Conservation (phyloP, 2,888 invertebrate genomes). For the Lepidonotus clava region DNA sequence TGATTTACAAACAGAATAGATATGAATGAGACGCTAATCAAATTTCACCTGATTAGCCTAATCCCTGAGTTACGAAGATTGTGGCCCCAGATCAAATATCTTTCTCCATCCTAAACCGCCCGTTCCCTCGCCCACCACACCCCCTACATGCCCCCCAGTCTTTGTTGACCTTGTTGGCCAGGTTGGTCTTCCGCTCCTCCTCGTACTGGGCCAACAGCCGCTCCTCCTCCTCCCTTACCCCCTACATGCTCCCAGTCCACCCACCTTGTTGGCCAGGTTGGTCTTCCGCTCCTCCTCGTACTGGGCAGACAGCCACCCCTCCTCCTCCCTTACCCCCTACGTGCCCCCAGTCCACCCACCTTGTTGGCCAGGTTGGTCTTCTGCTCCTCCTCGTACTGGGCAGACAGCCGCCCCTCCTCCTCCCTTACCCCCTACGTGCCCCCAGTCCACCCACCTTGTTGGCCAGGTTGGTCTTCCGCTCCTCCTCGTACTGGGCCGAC, state of each 20-base stretch:
- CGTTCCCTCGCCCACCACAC: not conserved
- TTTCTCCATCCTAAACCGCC: conserved; percentile 69
- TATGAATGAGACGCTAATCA: too few relatives aligned
- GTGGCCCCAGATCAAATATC: too few relatives aligned
- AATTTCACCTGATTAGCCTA: too few relatives aligned
- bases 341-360: conserved; percentile 63
- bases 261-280: conserved; percentile 33
- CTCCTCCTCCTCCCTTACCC: conserved; percentile 71
- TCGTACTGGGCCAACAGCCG: conserved; percentile 70
- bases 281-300: conserved; percentile 33
- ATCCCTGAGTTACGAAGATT: too few relatives aligned
- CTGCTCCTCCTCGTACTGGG: conserved; percentile 73
- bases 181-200: conserved; percentile 74
- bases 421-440: too few relatives aligned
- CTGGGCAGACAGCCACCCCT: not conserved
- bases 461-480: conserved; percentile 24
- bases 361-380: conserved; percentile 76
- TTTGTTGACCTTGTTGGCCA: conserved; percentile 73
- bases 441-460: conserved; percentile 2
- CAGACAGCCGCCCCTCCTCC: conserved; percentile 73
- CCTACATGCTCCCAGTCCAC: too few relatives aligned
- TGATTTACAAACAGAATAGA: too few relatives aligned
- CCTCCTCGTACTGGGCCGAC: conserved; percentile 39
- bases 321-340: not conserved
- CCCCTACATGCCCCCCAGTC: conserved; percentile 74